Base-by-base conservation (phyloP, 2,797 vertebrate species). In the Acestrorhynchus altus region DNA sequence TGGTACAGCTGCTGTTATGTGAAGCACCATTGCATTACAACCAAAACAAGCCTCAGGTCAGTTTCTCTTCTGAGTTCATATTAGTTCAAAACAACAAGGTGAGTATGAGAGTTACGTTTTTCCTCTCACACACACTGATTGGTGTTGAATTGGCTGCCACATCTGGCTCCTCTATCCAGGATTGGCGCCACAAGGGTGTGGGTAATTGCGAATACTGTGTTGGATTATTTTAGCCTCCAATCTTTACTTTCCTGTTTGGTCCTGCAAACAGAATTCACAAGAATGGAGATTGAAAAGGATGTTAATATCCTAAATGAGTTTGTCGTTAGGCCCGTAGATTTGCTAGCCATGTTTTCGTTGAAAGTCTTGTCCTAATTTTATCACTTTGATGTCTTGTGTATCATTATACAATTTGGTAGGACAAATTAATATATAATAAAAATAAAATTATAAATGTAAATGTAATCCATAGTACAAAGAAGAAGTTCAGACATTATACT, bases 1-100 rank as follows among this genome's bases (percentile, higher is more conserved):
- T 68, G 46, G 42, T 54, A 63, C 69, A 74, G 74, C 63, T 54
- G 8, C 39, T 52, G 78, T 79, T 74, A 79, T 79, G 65, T 63
- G 46, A 79, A 72, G 70, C 13, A 35, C 56, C 1, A 3, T 63
- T 35, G 26, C 28, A 52, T n/a, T 35, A 39, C 8, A 31, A 44
- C 54, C 54, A 22, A 69, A 68, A 54, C 56, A 9, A 56, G 64
- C 64, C 46, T 35, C 7, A 56, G 47, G 39, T 79, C 77, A 28
- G 64, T 66, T 79, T 68, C 63, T 22, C 44, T 0, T 6, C 31
- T 2, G 0, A 69, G 63, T 60, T 60, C 57, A 22, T 9, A 60
- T 31, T n/a, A 12, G 70, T 78, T 78, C 69, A 74, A 47, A n/a
- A n/a, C n/a, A n/a, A 52, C 46, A 28, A 51, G 70, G 70, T 28